Conservation (phyloP, 2,113 vertebrate genomes). For the Alouatta palliata region DNA sequence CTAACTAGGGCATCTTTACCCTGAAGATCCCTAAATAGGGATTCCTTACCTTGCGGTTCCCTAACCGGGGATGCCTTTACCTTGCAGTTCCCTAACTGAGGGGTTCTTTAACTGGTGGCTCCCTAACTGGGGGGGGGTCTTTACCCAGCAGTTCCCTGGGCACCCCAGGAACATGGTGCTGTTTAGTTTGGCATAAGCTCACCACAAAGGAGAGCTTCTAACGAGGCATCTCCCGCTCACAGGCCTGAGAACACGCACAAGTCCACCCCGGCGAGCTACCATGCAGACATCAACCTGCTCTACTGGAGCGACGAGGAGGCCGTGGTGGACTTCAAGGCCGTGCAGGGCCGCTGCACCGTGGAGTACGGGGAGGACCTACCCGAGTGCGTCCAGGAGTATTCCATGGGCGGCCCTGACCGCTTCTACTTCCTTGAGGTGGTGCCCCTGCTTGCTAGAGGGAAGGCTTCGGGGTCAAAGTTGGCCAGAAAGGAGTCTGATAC, state of each 20-base stretch:
- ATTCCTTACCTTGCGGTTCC: too few relatives aligned
- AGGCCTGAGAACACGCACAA: constrained; percentile 98
- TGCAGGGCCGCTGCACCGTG: constrained; percentile 92
- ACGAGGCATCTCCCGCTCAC: fast-evolving
- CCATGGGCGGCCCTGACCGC: constrained; percentile 86
- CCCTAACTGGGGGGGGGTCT: too few relatives aligned
- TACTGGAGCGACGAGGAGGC: constrained; percentile 98
- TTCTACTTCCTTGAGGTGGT: constrained; percentile 97
- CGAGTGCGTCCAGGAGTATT: constrained; percentile 91
- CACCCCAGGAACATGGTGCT: neutral
- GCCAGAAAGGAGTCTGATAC: too few relatives aligned
- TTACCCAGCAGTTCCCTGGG: neutral
- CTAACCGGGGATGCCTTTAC: too few relatives aligned
- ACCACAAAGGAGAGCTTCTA: neutral
- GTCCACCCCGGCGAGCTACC: constrained; percentile 91
- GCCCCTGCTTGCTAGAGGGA: neutral
- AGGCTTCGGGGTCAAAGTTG: neutral
- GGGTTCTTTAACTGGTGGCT: too few relatives aligned
- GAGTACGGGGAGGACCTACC: constrained; percentile 94
- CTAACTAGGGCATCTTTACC: neutral
- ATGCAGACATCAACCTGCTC: constrained; percentile 94
- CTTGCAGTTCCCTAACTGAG: too few relatives aligned
- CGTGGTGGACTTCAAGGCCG: constrained; percentile 87
- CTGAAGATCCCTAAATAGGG: neutral
- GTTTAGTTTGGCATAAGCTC: neutral